Evolutionary conservation across 35 echinoderm and acorn worm species (phyloP), one percentile per base, ranked within the genome.

Genomic region (Heliocidaris tuberculata): DNA sequence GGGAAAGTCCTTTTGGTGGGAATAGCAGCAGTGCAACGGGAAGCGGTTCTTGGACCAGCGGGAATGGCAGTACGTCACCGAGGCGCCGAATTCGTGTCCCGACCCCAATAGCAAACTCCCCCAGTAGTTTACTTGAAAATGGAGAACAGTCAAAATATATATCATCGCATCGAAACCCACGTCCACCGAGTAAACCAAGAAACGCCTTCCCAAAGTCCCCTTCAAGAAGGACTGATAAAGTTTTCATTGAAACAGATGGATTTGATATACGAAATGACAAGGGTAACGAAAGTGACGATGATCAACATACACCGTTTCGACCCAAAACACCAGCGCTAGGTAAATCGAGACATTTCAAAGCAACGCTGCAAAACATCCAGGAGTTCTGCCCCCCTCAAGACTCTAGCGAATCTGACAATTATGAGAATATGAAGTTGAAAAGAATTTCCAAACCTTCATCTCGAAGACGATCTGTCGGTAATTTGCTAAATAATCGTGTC

Each of bases 1-100:
- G 47, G 7, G 31, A 89, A 32, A 47, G 87, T 13, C 32, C 87
- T 89, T 47, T 89, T 48, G 87, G 87, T 89, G 87, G 7, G 31
- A 89, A 89, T 48, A 89, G 87, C 7, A 89, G 87, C 47, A 89
- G 87, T 89, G 87, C 31, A 89, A 89, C 87, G 17, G 87, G 87
- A 5, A 89, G 87, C 24, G 87, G 24, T 17, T 89, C 87, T n/a
- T 42, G 87, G 87, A 89, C 87, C 30, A 89, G 87, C 87, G 87
- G 87, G 32, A 89, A 89, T 24, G 32, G 87, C 87, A 89, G 31
- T 89, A 42, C 65, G 15, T 89, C 87, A 48, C 87, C 87, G 24
- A 32, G 87, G 24, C 87, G 87, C 15, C 10, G 87, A 48, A 42
- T 89, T 47, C 87, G 87, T 13, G 87, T 89, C 31, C 87, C 87